phyloP scores from a whole-genome alignment of 2,113 vertebrate genomes.

The Tonatia bakeri region DNA sequence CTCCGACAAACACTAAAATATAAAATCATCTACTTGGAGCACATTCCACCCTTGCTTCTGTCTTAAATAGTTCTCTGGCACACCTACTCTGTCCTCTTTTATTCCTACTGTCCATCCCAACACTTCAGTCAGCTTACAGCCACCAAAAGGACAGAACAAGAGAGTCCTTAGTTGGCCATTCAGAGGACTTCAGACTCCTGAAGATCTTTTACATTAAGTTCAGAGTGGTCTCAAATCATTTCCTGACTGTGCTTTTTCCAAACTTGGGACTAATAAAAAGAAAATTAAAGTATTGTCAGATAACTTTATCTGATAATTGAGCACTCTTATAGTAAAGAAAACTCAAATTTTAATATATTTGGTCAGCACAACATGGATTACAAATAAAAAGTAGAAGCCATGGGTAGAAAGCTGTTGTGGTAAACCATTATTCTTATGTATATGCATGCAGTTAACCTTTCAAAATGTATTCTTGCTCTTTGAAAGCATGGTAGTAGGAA shows the following conservation, averaged over 20 bases:
- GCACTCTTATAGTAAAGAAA: background rate
- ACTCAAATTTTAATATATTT: conserved; percentile 9
- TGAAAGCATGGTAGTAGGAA: conserved; percentile 17
- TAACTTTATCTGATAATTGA: conserved; percentile 31
- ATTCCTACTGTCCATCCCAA: background rate
- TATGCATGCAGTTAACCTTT: background rate
- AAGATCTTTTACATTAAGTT: background rate
- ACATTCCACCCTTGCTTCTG: background rate
- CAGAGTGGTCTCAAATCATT: background rate
- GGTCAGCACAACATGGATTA: background rate
- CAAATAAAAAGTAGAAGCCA: conserved; percentile 31
- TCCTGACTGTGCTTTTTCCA: background rate
- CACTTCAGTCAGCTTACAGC: background rate
- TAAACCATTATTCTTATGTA: background rate
- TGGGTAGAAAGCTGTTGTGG: background rate
- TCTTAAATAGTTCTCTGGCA: background rate
- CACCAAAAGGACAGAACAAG: background rate
- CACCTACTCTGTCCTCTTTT: background rate
- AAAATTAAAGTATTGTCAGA: conserved; percentile 5
- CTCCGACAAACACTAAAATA: background rate
- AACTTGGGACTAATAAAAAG: background rate
- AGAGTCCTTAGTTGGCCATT: background rate
- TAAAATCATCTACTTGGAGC: background rate
- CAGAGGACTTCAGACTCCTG: background rate
- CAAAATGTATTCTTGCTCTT: conserved; percentile 13